A percentile compares a stretch with the other conserved stretches of the same genome.
These are phyloP conservation scores for Sardinella longiceps DNA, from an alignment of 2,797 vertebrate genomes.

Conservation along the genomic window DNA sequence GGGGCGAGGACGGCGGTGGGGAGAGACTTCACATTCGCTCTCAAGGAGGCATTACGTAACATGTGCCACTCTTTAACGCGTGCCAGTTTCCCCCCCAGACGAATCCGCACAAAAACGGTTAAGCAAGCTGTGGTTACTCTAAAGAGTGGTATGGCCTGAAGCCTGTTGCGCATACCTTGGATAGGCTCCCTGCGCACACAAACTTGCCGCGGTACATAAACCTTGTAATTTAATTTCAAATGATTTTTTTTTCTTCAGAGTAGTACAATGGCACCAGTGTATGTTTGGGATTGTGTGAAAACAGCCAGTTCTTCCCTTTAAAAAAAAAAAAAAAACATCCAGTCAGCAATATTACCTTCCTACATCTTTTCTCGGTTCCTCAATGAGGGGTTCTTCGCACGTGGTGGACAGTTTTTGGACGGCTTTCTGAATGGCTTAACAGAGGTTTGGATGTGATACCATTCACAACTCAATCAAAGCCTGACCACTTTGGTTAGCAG, in stretches of 20 bases:
- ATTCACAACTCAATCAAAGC: background rate
- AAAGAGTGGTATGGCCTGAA: background rate
- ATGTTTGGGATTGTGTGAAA: slow-evolving; percentile 18
- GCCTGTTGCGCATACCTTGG: slow-evolving; percentile 21
- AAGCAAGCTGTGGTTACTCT: slow-evolving; percentile 11
- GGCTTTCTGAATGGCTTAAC: background rate
- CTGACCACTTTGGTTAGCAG: background rate
- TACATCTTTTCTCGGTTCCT: slow-evolving; percentile 11
- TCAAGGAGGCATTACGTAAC: slow-evolving; percentile 21
- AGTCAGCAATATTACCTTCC: slow-evolving; percentile 23
- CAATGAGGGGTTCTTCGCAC: background rate
- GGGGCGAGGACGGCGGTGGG: background rate
- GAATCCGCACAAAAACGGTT: background rate
- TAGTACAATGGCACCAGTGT: slow-evolving; percentile 22
- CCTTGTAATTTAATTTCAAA: slow-evolving; percentile 23
- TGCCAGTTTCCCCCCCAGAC: slow-evolving; percentile 13
- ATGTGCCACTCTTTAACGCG: background rate
- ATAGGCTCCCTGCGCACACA: background rate
- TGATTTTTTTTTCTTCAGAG: background rate
- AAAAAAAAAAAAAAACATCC: background rate
- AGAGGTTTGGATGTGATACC: background rate
- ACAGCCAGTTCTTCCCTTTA: slow-evolving; percentile 6
- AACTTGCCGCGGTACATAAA: slow-evolving; percentile 20
- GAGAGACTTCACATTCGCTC: background rate
- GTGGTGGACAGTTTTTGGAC: background rate